Evolutionary conservation across 2,888 invertebrate species (phyloP).

Genomic region (Papilio protenor): DNA sequence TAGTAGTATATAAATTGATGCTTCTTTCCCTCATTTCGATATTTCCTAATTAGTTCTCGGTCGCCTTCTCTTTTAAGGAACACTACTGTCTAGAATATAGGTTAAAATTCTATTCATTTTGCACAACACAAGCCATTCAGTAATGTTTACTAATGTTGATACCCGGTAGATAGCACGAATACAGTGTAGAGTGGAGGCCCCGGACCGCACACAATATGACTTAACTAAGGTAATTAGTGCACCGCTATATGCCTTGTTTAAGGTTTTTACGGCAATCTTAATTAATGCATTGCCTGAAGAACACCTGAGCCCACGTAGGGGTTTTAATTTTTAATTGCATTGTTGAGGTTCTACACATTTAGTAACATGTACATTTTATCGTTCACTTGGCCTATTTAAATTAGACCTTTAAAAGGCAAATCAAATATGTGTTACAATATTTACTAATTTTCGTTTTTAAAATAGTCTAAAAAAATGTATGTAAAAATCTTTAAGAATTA

Average conservation of each 20-base stretch:
- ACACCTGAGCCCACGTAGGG: constrained; percentile 65
- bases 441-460: too few species aligned
- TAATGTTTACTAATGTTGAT: constrained; percentile 18
- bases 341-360: constrained; percentile 49
- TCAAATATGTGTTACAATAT: too few species aligned
- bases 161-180: constrained; percentile 16
- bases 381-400: constrained; percentile 5
- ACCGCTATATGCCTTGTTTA: constrained; percentile 59
- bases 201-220: constrained; percentile 42
- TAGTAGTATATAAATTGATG: not conserved
- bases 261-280: constrained; percentile 67
- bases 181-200: constrained; percentile 23
- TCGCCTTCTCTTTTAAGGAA: not conserved
- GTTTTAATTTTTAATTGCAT: constrained; percentile 69
- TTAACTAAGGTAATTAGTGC: constrained; percentile 65
- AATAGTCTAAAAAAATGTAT: too few species aligned
- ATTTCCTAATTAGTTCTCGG: not conserved
- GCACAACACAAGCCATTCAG: not conserved
- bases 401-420: not conserved
- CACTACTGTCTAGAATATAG: not conserved
- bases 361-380: not conserved
- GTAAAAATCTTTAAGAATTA: too few species aligned
- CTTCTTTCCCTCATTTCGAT: not conserved
- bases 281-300: constrained; percentile 72
- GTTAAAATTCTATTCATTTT: not conserved